These are phyloP conservation scores for Austrolebias charrua DNA, from an alignment of 2,797 vertebrate genomes.

Conservation along the genomic window DNA sequence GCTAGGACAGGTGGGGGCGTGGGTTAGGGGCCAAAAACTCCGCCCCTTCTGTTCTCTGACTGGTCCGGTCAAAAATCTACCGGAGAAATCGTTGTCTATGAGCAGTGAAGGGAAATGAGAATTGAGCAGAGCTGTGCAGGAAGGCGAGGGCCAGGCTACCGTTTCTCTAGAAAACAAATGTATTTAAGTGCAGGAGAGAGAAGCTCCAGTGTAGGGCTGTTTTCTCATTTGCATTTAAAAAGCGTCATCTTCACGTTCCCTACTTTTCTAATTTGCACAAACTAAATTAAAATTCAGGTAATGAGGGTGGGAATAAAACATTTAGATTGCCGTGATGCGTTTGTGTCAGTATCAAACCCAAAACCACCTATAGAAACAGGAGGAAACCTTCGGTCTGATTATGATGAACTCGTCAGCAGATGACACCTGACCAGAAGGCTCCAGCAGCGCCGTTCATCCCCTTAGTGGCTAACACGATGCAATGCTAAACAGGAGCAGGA, in stretches of 20 bases:
- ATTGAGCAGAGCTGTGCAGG: too few relatives aligned
- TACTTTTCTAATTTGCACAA: slow-evolving; percentile 23
- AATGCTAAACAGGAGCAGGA: slow-evolving; percentile 55
- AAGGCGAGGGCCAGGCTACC: too few relatives aligned
- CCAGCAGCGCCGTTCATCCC: slow-evolving; percentile 46
- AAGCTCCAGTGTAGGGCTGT: slow-evolving; percentile 44
- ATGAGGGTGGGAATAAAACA: slow-evolving; percentile 17
- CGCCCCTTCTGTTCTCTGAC: too few relatives aligned
- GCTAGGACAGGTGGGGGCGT: too few relatives aligned
- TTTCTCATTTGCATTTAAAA: slow-evolving; percentile 66
- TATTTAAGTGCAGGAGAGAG: slow-evolving; percentile 1
- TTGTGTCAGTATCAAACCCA: slow-evolving; percentile 45
- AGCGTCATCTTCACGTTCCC: slow-evolving; percentile 55
- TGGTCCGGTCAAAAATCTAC: too few relatives aligned
- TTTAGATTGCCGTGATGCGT: slow-evolving; percentile 30
- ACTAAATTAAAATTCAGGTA: slow-evolving; percentile 46
- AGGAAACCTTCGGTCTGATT: slow-evolving; percentile 47
- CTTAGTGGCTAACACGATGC: slow-evolving; percentile 42
- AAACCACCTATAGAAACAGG: slow-evolving; percentile 22
- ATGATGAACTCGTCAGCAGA: slow-evolving; percentile 38
- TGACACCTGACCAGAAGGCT: slow-evolving; percentile 19
- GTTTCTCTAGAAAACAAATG: slow-evolving; percentile 34
- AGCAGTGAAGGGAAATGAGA: too few relatives aligned
- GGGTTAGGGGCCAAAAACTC: too few relatives aligned
- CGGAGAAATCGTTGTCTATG: too few relatives aligned